Base-by-base conservation (phyloP, 2,888 invertebrate genomes). In the Neria commutata region DNA sequence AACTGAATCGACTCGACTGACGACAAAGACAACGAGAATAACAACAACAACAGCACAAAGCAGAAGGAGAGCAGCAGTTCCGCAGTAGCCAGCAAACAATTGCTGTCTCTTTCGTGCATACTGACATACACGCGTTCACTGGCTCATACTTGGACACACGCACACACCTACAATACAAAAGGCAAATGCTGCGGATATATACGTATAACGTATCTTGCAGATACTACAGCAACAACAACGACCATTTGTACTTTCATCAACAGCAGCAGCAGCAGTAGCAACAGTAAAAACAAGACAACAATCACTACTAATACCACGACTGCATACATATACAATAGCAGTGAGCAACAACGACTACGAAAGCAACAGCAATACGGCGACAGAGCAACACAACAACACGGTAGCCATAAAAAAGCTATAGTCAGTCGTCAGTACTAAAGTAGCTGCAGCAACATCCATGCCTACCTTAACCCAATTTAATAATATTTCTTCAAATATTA, bases 401-500 rank as follows among this genome's bases (percentile, higher is more conserved):
- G 6, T 21, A 4, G 21, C 21, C 21, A 45, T 21, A 45, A 14
- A 17, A 6, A 19, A 46, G 46, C 21, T 14, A 14, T 10, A 8
- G 10, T 10, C 33, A 33, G 14, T 14, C 33, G 14, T 19, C 37
- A 45, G 2, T 8, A 25, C 14, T 5, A 52, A 6, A n/a, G 10
- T 16, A 33, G 26, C 16, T 42, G n/a, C 23, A 25, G 21, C 33
- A 26, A n/a, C 6, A 23, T 14, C 29, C 48, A 48, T 69, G 72
- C 70, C 73, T 74, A 74, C 76, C 76, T 76, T 77, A 76, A 77
- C 77, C 76, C 72, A 77, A 75, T 77, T 78, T 66, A 74, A 72
- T 68, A 62, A 67, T 68, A 21, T 49, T 42, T 17, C 24, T 3
- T 52, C 5, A 21, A 59, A 68, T 72, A 73, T 77, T 74, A 72